A percentile compares a stretch with the other conserved stretches of the same genome.
These are phyloP conservation scores for Lottia scabra DNA, from an alignment of 2,888 invertebrate genomes.

Conservation along the genomic window DNA sequence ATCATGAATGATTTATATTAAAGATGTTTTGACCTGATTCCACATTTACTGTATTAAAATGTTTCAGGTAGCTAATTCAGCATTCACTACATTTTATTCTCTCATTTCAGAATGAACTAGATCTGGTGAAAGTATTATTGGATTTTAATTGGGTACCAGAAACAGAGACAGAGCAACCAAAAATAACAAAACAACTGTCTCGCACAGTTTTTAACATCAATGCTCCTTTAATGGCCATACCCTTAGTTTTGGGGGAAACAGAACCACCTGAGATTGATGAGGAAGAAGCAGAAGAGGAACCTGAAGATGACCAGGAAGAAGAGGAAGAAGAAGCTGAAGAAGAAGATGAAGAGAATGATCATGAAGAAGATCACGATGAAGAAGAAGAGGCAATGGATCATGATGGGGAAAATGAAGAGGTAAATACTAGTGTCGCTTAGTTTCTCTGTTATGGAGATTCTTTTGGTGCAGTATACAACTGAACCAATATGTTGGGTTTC, in stretches of 20 bases:
- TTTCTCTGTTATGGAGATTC: too few species aligned
- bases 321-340: constrained; percentile 25
- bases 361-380: constrained; percentile 30
- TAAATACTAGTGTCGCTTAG: too few species aligned
- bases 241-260: constrained; percentile 20
- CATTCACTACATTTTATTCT: background rate
- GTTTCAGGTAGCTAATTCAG: too few species aligned
- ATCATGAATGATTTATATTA: too few species aligned
- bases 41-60: too few species aligned
- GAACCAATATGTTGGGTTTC: too few species aligned
- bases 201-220: constrained; percentile 29
- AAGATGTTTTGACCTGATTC: too few species aligned
- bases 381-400: constrained; percentile 23
- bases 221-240: constrained; percentile 2
- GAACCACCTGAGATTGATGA: background rate
- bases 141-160: constrained; percentile 61
- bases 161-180: constrained; percentile 23
- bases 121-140: constrained; percentile 67
- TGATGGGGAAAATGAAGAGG: constrained; percentile 24
- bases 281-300: constrained; percentile 45
- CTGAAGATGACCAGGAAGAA: constrained; percentile 24
- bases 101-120: constrained; percentile 64
- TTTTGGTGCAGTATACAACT: background rate
- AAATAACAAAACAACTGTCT: constrained; percentile 47
- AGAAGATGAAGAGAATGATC: constrained; percentile 33